These are phyloP conservation scores for Diplolepis rosae DNA, from an alignment of 2,888 invertebrate genomes.

Conservation along the genomic window DNA sequence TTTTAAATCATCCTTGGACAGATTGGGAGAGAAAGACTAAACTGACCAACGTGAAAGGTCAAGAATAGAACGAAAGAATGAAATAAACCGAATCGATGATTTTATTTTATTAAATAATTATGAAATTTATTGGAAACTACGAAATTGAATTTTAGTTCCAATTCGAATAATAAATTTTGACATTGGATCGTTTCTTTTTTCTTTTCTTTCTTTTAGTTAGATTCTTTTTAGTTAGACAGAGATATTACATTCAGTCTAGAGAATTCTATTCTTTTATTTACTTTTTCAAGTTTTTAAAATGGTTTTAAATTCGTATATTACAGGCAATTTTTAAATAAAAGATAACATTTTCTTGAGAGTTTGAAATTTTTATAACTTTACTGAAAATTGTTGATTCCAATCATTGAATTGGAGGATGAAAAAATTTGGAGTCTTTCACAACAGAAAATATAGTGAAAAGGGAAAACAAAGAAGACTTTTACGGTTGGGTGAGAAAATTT, in stretches of 20 bases:
- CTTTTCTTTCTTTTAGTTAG: background rate
- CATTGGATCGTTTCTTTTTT: background rate
- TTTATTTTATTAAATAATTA: background rate
- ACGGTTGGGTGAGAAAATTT: background rate
- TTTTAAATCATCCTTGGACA: background rate
- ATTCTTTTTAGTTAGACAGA: background rate
- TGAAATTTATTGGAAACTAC: background rate
- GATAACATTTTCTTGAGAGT: background rate
- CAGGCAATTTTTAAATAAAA: conserved; percentile 3
- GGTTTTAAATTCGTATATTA: conserved; percentile 21
- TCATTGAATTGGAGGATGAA: background rate
- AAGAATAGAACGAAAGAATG: background rate
- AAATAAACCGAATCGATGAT: background rate
- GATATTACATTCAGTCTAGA: background rate
- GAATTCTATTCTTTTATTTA: background rate
- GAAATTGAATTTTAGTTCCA: background rate
- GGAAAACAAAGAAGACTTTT: background rate
- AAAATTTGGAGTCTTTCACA: background rate
- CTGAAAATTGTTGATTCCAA: no score
- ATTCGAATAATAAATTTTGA: background rate
- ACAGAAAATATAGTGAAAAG: background rate
- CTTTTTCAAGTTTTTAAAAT: background rate
- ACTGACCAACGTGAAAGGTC: background rate
- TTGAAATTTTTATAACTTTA: background rate
- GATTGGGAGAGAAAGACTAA: background rate